Conservation (phyloP, 2,888 invertebrate species). For the Hirtodrosophila trivittata region DNA sequence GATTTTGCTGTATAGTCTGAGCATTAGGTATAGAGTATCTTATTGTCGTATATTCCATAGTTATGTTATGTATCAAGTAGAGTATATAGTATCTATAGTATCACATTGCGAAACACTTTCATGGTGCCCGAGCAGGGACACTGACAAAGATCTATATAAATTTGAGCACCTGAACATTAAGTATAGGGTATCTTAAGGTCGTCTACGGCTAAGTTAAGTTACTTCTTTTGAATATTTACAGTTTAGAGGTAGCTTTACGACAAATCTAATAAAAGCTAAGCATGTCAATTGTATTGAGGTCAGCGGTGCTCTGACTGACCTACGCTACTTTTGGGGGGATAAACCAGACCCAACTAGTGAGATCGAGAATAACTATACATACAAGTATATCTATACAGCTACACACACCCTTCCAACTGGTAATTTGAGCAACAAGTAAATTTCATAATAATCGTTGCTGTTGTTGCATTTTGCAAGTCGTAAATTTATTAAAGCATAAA, state of each 20-base stretch:
- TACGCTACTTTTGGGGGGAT: slow-evolving; percentile 20
- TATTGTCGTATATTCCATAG: too few relatives aligned
- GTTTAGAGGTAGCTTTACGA: not conserved
- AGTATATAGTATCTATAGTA: too few relatives aligned
- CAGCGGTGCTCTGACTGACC: slow-evolving; percentile 35
- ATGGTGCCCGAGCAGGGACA: too few relatives aligned
- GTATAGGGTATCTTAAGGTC: slow-evolving; percentile 21
- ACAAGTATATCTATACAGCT: too few relatives aligned
- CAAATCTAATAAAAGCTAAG: slow-evolving; percentile 39
- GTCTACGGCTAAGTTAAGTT: too few relatives aligned
- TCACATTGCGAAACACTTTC: too few relatives aligned
- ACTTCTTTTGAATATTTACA: not conserved
- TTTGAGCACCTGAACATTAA: too few relatives aligned
- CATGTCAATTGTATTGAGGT: slow-evolving; percentile 50
- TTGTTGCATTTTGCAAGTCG: slow-evolving; percentile 1
- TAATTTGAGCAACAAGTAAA: slow-evolving; percentile 49
- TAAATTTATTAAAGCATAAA: slow-evolving; percentile 5
- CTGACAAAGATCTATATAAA: too few relatives aligned
- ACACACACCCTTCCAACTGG: too few relatives aligned
- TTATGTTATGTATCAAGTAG: too few relatives aligned
- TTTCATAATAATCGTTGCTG: slow-evolving; percentile 36
- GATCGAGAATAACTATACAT: not conserved
- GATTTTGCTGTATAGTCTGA: too few relatives aligned
- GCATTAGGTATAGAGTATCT: too few relatives aligned
- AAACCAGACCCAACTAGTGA: slow-evolving; percentile 9